phyloP scores from a whole-genome alignment of 2,888 invertebrate genomes.

The Calameuta idolon region DNA sequence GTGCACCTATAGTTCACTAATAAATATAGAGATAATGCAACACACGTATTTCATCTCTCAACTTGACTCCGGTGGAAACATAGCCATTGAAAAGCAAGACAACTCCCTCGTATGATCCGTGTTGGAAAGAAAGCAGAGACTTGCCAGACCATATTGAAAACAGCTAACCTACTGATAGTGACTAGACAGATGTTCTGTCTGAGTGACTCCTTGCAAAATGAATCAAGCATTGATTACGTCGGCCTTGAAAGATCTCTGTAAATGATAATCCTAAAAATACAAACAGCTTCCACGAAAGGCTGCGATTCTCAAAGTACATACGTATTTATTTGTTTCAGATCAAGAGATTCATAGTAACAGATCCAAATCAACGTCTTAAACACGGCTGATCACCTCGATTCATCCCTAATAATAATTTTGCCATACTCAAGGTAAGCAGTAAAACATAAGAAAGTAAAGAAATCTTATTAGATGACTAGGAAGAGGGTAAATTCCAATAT shows the following conservation, averaged over 20 bases:
- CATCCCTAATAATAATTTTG: neutral
- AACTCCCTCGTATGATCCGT: neutral
- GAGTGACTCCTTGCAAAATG: neutral
- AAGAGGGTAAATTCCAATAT: conserved; percentile 28
- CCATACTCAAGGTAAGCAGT: neutral
- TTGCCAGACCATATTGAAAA: neutral
- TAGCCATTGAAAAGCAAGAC: neutral
- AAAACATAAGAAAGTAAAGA: conserved; percentile 13
- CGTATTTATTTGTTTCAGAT: neutral
- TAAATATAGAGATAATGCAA: neutral
- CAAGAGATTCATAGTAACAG: neutral
- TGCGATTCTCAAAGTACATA: no score
- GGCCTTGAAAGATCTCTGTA: neutral
- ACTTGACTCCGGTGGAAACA: neutral
- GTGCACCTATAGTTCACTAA: neutral
- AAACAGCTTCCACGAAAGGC: neutral
- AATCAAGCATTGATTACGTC: neutral
- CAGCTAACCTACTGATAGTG: neutral
- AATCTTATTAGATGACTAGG: neutral
- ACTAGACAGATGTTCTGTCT: neutral
- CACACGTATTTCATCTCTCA: neutral
- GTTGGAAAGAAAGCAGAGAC: neutral
- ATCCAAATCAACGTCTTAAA: neutral
- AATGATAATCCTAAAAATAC: neutral
- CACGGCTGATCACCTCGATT: neutral